These are phyloP conservation scores for Phylloscopus trochiloides DNA, from an alignment of 2,113 vertebrate genomes.

Conservation along the genomic window DNA sequence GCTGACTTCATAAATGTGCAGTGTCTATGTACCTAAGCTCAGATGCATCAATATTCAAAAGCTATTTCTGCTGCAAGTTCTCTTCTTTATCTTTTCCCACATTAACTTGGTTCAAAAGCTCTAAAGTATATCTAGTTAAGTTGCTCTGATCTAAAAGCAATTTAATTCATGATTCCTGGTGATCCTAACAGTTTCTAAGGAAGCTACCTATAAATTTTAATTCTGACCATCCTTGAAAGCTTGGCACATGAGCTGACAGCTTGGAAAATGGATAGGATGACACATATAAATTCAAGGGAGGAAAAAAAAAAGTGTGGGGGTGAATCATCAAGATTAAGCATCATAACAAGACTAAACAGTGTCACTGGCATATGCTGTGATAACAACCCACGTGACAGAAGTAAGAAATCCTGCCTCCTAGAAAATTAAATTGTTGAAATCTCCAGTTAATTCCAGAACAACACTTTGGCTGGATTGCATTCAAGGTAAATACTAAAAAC, in stretches of 20 bases:
- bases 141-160: neutral
- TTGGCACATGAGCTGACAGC: neutral
- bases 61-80: neutral
- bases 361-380: neutral
- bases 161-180: neutral
- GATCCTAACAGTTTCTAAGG: neutral
- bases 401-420: neutral
- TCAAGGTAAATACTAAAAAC: neutral
- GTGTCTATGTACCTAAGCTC: neutral
- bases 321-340: neutral
- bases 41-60: neutral
- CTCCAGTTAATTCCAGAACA: neutral
- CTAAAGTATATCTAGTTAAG: neutral
- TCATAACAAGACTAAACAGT: neutral
- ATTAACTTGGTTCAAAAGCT: neutral
- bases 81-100: neutral
- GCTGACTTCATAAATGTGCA: neutral
- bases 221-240: neutral
- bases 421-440: neutral
- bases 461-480: neutral
- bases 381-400: neutral
- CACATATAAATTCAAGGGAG: neutral
- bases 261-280: neutral
- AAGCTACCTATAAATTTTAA: neutral
- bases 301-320: fast-evolving